Evolutionary conservation across 2,888 invertebrate species (phyloP), one percentile per base, ranked within the genome.

Genomic region (Dolichopus griseipennis): DNA sequence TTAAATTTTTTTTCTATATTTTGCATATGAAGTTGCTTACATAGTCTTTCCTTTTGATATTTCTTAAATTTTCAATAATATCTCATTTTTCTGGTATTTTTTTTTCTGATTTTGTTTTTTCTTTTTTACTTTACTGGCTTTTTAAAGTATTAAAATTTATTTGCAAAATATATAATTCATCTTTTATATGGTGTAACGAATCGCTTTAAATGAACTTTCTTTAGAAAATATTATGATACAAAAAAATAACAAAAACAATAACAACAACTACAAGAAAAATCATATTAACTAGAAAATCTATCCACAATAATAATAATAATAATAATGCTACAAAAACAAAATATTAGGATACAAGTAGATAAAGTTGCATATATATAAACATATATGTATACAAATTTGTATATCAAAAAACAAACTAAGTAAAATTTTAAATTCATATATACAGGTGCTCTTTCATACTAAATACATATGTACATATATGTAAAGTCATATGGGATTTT

Each of bases 141-240:
- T 52, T 52, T 52, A 52, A 18, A 52, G 18, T 52, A 52, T 52
- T 52, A 52, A 52, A 52, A 52, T 52, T 52, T 52, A 52, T 52
- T 12, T 52, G 52, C 1, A 52, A 52, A 18, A 52, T 52, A 52
- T 52, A 64, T 64, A 64, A 64, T 64, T 64, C 33, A 64, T 64
- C 33, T 64, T 64, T 64, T 64, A 64, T 64, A 34, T 64, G 64
- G 33, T 64, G 64, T 33, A 64, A 64, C 64, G 64, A 64, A 64
- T 64, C n/a, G 64, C 33, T 64, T 64, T 64, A 64, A 64, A 64
- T 64, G 64, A 64, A 64, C 64, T 64, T 64, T 64, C 64, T 64
- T 64, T 20, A 37, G 20, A 64, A 37, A 64, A 64, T 52, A 52
- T 52, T 52, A 52, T 52, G 52, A 52, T 52, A 2, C 52, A 52